Base-by-base conservation (phyloP, 2,113 vertebrate genomes). In the Nicator chloris region DNA sequence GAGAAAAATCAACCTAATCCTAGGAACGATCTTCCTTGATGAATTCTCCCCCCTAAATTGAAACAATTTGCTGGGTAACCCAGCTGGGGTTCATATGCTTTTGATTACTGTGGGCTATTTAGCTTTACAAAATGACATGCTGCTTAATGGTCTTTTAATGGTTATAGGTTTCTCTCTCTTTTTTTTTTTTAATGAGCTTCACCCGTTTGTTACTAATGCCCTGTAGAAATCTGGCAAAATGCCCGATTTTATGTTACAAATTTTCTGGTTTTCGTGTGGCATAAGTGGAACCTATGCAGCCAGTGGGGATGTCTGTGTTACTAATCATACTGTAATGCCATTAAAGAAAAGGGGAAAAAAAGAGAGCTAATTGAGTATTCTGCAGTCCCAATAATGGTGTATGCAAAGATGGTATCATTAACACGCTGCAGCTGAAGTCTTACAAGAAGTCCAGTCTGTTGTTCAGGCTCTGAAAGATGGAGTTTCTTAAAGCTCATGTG, bases 121-220 rank as follows among this genome's bases (percentile, higher is more conserved):
- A 99, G 99, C 99, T 99, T 99, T 99, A 99, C 98, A 98, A 98
- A 99, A 99, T 99, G 99, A 99, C 99, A 99, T 98, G 99, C 98
- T 98, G 99, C 98, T 99, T 99, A 99, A 99, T 99, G 99, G 98
- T 98, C 98, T 99, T 99, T 99, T 99, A 99, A 99, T 99, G 99
- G 99, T 99, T 99, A 99, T 99, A 99, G 99, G 99, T 99, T 99
- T 99, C 98, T 98, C 98, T 99, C 98, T 97, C 81, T 95, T 45
- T 96, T 91, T 97, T 98, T 45, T 49, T 97, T 98, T 45, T 17
- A 99, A 99, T 99, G 99, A 99, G 99, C 98, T 99, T 99, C 98
- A 99, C 99, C 99, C 99, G 99, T 99, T 99, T 99, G 98, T 98
- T 99, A 98, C 98, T 99, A 99, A 99, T 99, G 98, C 98, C 99